Base-by-base conservation (phyloP, 1,140 invertebrate species). In the Solenopsis fugax region DNA sequence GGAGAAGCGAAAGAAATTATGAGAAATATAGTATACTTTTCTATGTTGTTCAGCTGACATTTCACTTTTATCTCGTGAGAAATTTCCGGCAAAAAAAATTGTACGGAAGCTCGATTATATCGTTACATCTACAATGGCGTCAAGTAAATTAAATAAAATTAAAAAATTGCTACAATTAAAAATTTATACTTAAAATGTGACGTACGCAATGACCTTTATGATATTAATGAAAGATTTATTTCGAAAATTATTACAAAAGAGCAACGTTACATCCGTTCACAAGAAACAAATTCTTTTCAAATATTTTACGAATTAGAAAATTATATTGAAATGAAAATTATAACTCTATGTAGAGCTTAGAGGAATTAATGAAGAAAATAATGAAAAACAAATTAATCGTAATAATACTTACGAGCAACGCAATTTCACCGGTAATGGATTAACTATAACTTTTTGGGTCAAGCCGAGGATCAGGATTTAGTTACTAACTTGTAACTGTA, bases 361-460 rank as follows among this genome's bases (percentile, higher is more conserved):
- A 54, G 9, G 4, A 2, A 67, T 64, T 21, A 54, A 2, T 45
- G 52, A 80, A 0, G 29, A 45, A 18, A 78, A n/a, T 18, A 54
- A 69, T 52, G 69, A 64, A n/a, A 69, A 45, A 24, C 34, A 76
- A 87, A 89, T 29, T 50, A 34, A 65, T 29, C 56, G 48, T 29
- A 29, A n/a, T 60, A 65, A 37, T 48, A 81, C 2, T 18, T 10
- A 6, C 16, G 21, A 71, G 4, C 16, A 34, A 48, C 76, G 37
- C 41, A 62, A 56, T 45, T 89, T 84, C 85, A 91, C 82, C 72
- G 65, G 85, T 69, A 56, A 78, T 78, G 77, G 88, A 91, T 88
- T 87, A 88, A 75, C 80, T 88, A 85, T 29, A 92, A 91, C 88
- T 89, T 92, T 92, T 92, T 88, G 78, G 87, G 85, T 86, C 91